phyloP scores from a whole-genome alignment of 2,888 invertebrate species.

The Myopa testacea region DNA sequence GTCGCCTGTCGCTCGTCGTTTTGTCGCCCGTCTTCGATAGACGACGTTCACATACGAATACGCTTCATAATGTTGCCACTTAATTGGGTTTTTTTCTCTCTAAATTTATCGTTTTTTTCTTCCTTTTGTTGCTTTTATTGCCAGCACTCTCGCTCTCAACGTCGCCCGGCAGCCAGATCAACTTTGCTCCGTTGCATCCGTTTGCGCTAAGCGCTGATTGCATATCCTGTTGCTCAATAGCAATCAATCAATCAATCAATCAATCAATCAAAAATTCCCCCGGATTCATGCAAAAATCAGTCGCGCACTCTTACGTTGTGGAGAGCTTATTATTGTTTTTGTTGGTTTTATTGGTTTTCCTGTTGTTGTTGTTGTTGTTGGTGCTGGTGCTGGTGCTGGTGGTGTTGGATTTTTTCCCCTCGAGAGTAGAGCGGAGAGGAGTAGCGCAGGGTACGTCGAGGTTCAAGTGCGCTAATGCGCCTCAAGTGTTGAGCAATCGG shows the following conservation, averaged over 20 bases:
- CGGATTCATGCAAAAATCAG: conserved; percentile 19
- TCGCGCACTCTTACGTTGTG: not conserved
- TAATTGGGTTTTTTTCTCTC: not conserved
- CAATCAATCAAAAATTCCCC: not conserved
- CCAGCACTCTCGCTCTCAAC: not conserved
- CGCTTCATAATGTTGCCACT: not conserved
- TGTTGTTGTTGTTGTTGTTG: not conserved
- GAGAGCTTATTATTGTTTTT: conserved; percentile 1
- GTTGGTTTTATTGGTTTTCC: not conserved
- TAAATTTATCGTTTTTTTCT: not conserved
- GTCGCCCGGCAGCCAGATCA: not conserved
- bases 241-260: conserved; percentile 8
- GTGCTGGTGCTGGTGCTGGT: not conserved
- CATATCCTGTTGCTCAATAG: not conserved
- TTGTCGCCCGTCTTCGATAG: no score
- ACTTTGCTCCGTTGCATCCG: conserved; percentile 7
- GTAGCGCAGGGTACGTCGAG: not conserved
- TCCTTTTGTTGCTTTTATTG: not conserved
- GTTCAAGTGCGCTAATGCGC: conserved; percentile 65
- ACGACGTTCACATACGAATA: not conserved
- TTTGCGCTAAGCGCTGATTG: not conserved
- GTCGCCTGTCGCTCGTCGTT: no score
- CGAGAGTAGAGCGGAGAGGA: no score
- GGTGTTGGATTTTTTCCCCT: not conserved
- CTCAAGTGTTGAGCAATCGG: conserved; percentile 54